Base-by-base conservation (phyloP, 2,888 invertebrate species). In the Allacma fusca region DNA sequence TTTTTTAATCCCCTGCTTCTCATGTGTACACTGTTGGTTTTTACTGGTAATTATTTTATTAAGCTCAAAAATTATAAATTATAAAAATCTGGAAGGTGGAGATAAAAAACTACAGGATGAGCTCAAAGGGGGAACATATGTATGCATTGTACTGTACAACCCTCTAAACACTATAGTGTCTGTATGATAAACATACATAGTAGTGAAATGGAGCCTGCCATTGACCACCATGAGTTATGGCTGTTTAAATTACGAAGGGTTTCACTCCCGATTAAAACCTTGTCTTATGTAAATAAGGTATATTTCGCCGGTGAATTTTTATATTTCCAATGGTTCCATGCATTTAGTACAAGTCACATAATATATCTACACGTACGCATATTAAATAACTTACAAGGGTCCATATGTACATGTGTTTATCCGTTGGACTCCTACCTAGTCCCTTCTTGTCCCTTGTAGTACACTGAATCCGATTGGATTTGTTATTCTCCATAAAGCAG, bases 151-250 rank as follows among this genome's bases (percentile, higher is more conserved):
- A 9, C 5, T 34, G 34, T n/a, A n/a, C n/a, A n/a, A n/a, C n/a
- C n/a, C n/a, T 9, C 34, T 34, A 7, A 34, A 34, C 34, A 34
- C 4, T 34, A 34, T 34, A 7, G 9, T 7, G 34, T 34, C 34
- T 34, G 9, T 34, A 34, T 9, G 9, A 34, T 4, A 34, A 34
- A 4, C 5, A 9, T 34, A 12, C 50, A 50, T 16, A 19, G 16
- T 4, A 5, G 2, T 13, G 50, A 50, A 12, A 50, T 34, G 34
- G n/a, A n/a, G n/a, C n/a, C 19, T 50, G 16, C n/a, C 50, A 50
- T 50, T 50, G 50, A 50, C 50, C 50, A n/a, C n/a, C 50, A 50
- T 50, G 50, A 50, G 50, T 50, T 50, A 50, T 50, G 50, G n/a
- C n/a, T 19, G 50, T 19, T 9, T 50, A 50, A 50, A 50, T 50